phyloP scores from a whole-genome alignment of 1,140 invertebrate genomes.

The Brachionus plicatilis region DNA sequence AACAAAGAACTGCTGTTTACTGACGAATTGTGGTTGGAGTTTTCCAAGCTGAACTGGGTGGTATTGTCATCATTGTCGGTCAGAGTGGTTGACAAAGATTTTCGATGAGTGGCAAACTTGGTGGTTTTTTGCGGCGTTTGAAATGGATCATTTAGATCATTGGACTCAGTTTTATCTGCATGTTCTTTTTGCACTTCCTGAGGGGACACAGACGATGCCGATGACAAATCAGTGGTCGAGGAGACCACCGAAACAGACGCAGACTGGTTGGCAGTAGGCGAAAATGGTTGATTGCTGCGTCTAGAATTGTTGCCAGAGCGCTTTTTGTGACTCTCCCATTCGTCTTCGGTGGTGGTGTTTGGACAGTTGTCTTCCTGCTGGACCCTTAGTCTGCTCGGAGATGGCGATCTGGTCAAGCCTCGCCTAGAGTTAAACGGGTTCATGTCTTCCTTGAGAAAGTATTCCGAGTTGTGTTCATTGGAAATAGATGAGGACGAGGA shows the following conservation, averaged over 20 bases:
- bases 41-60: neutral
- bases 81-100: neutral
- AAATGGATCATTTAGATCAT: neutral
- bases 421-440: neutral
- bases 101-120: neutral
- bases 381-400: neutral
- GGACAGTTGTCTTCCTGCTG: neutral
- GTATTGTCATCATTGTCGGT: neutral
- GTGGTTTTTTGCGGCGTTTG: conserved; percentile 1
- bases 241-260: neutral
- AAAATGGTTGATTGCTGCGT: neutral
- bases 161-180: neutral
- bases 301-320: neutral
- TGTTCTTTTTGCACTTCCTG: neutral
- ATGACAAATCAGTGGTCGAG: conserved; percentile 8
- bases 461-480: neutral
- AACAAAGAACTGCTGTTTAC: neutral
- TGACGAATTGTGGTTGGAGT: neutral
- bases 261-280: neutral
- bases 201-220: neutral
- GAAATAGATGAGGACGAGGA: conserved; percentile 17
- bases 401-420: neutral
- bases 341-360: neutral
- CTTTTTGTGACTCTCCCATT: conserved; percentile 28
- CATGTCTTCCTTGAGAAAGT: neutral